These are phyloP conservation scores for Elmis aenea DNA, from an alignment of 2,888 invertebrate species.

Conservation along the genomic window DNA sequence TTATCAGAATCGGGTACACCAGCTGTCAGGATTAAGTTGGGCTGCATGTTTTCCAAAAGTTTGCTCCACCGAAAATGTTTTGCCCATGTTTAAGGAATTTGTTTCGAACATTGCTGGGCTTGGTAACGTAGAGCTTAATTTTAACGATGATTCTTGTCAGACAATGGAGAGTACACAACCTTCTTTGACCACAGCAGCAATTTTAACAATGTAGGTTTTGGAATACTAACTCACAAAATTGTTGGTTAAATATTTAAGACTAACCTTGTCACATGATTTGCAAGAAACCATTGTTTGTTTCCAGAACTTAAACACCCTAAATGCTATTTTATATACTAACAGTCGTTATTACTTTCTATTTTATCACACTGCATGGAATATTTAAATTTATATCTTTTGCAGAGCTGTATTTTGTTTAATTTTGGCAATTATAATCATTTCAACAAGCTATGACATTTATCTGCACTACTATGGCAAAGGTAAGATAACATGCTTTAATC, in stretches of 20 bases:
- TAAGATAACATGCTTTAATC: too few species aligned
- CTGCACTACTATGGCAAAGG: too few species aligned
- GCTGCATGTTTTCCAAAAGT: background rate
- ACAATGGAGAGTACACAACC: background rate
- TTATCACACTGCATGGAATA: too few species aligned
- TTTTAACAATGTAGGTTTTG: constrained; percentile 2
- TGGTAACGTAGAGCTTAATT: background rate
- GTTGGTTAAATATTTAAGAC: constrained; percentile 5
- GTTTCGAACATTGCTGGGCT: background rate
- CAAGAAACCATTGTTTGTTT: too few species aligned
- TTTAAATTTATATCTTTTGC: too few species aligned
- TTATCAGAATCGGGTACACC: background rate
- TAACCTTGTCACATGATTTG: constrained; percentile 4
- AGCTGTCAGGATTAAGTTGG: background rate
- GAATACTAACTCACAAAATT: constrained; percentile 7
- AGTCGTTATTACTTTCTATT: too few species aligned
- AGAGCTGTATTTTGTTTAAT: too few species aligned
- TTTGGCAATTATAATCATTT: too few species aligned
- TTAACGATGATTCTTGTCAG: background rate
- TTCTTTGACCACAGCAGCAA: background rate
- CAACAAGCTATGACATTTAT: too few species aligned
- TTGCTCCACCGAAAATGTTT: background rate
- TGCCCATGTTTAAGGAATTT: background rate
- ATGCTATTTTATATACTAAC: too few species aligned
- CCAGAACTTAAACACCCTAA: too few species aligned